phyloP scores from a whole-genome alignment of 2,888 invertebrate genomes.

The Himalopsyche japonica region DNA sequence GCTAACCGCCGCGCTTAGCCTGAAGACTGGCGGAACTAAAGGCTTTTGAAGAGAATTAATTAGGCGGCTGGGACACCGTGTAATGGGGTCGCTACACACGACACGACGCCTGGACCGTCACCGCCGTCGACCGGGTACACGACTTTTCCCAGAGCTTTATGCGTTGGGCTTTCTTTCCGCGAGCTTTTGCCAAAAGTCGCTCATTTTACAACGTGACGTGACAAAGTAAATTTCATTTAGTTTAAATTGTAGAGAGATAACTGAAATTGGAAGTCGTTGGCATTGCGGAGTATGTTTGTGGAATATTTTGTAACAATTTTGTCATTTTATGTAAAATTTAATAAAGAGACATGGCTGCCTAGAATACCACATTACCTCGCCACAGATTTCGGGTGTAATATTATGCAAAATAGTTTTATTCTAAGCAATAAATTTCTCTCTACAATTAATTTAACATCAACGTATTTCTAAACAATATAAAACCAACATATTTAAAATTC shows the following conservation, averaged over 20 bases:
- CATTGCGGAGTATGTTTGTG: background rate
- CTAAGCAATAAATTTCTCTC: no score
- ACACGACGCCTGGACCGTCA: background rate
- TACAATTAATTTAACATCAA: no score
- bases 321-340: background rate
- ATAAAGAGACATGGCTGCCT: background rate
- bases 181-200: background rate
- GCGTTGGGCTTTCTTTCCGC: background rate
- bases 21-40: conserved; percentile 18
- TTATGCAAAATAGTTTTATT: background rate
- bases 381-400: background rate
- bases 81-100: conserved; percentile 19
- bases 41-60: conserved; percentile 29
- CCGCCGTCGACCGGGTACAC: background rate
- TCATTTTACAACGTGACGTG: background rate
- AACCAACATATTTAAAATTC: no score
- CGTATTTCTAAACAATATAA: no score
- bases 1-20: background rate
- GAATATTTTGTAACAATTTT: background rate
- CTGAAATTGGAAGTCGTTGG: background rate
- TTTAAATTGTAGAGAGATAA: background rate
- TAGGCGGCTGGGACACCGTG: conserved; percentile 27
- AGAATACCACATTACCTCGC: background rate
- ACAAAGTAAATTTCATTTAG: background rate
- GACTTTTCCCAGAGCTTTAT: background rate